A percentile compares a stretch with the other conserved stretches of the same genome.
phyloP scores from a whole-genome alignment of 2,797 vertebrate genomes.

The Microctenopoma stevenorrisi region DNA sequence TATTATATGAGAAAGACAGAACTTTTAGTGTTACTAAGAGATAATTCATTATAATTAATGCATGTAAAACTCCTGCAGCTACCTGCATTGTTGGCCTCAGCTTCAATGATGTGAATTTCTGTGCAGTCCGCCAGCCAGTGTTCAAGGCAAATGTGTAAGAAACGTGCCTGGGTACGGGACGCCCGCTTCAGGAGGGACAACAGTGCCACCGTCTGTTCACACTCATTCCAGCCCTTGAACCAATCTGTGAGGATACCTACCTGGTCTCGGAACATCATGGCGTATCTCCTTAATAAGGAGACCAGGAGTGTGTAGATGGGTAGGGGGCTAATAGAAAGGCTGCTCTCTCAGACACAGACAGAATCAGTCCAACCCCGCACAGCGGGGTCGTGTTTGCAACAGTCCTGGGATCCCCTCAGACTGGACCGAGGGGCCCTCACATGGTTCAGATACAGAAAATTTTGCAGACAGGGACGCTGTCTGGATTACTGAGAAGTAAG shows the following conservation, averaged over 20 bases:
- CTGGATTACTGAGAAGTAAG: conserved; percentile 39
- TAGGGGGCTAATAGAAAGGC: conserved; percentile 52
- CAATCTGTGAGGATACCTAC: conserved; percentile 96
- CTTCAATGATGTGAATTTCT: conserved; percentile 94
- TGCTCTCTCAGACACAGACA: conserved; percentile 64
- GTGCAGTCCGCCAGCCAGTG: conserved; percentile 95
- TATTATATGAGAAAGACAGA: neutral
- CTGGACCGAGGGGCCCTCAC: conserved; percentile 86
- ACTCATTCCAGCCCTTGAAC: conserved; percentile 99
- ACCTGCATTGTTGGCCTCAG: conserved; percentile 97
- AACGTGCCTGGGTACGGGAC: conserved; percentile 94
- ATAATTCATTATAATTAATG: neutral
- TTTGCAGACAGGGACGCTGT: conserved; percentile 66
- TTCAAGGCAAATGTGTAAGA: conserved; percentile 97
- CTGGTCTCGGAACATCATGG: conserved; percentile 99
- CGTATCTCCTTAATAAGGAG: conserved; percentile 81
- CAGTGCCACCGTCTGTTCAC: conserved; percentile 97
- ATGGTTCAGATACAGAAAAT: conserved; percentile 85
- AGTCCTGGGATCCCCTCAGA: conserved; percentile 84
- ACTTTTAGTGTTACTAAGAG: neutral
- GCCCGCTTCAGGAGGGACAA: conserved; percentile 94
- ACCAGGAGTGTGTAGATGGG: conserved; percentile 60
- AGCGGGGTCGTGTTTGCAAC: conserved; percentile 74
- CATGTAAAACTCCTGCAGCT: conserved; percentile 36
- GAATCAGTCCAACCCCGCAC: conserved; percentile 77